Conservation (phyloP, 2,797 vertebrate species). For the Danio tinwini region DNA sequence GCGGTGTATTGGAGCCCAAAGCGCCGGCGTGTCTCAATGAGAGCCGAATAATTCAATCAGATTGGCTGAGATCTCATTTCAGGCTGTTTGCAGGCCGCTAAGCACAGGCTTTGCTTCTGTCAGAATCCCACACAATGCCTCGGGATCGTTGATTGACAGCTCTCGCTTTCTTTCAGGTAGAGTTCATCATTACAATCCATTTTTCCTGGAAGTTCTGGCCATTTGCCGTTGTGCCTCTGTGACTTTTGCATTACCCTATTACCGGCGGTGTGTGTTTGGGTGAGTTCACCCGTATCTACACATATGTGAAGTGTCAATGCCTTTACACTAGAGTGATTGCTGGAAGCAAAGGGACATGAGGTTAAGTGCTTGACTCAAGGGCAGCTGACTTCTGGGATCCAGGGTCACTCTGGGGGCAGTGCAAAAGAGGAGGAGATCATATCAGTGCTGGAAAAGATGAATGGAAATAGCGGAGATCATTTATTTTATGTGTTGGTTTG, state of each 20-base stretch:
- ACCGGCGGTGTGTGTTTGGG: constrained; percentile 29
- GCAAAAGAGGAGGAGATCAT: not conserved
- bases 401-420: constrained; percentile 6
- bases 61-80: constrained; percentile 80
- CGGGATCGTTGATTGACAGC: constrained; percentile 71
- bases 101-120: constrained; percentile 67
- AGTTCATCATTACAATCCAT: constrained; percentile 60
- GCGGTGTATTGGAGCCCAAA: constrained; percentile 50
- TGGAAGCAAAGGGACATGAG: not conserved
- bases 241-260: constrained; percentile 42
- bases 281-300: constrained; percentile 42
- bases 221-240: constrained; percentile 25
- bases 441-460: not conserved
- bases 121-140: constrained; percentile 61
- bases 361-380: constrained; percentile 33
- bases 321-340: constrained; percentile 31
- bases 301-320: constrained; percentile 25
- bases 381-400: not conserved
- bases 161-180: constrained; percentile 68
- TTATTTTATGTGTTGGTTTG: not conserved
- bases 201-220: constrained; percentile 32
- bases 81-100: constrained; percentile 64
- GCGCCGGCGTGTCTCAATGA: constrained; percentile 67
- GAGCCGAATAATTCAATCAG: constrained; percentile 79
- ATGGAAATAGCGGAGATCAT: not conserved